Base-by-base conservation (phyloP, 2,797 vertebrate genomes). In the Naso thynnoides region DNA sequence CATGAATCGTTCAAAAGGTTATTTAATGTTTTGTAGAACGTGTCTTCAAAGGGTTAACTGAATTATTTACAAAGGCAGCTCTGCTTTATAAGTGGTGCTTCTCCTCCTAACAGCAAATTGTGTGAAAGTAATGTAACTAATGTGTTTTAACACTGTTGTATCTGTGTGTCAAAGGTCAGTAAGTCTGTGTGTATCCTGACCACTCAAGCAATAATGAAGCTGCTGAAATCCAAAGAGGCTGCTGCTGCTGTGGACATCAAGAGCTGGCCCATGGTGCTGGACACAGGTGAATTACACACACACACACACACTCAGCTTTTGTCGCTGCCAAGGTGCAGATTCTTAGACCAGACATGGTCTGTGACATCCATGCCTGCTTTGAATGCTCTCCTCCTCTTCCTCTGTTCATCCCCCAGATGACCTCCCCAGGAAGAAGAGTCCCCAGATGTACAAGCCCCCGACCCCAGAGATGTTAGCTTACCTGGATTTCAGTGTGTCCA, bases 401-500 rank as follows among this genome's bases (percentile, higher is more conserved):
- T 66, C 29, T 65, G 18, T 62, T 66, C 36, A 0, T 58, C 57
- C 29, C 53, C 48, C 81, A 99, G 98, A 99, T 89, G 98, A 99
- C 88, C 95, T 98, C 70, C 97, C 97, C 5, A 96, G 97, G 88
- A 98, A 95, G 94, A 97, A 96, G 87, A 91, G 93, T 44, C 81
- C 93, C 8, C 95, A 92, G 83, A 91, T 96, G 86, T 97, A 97
- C 92, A 96, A 97, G 85, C 97, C 97, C 8, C 80, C 96, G 0
- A 96, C 96, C 61, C 96, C 97, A 0, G 97, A 99, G 60, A 95
- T 93, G 94, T 88, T 99, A 9, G 98, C 98, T 0, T 99, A 98
- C 87, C 89, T 99, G 94, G 98, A 99, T 94, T 99, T 99, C 93
- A 99, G 98, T 2, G 98, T 99, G 70, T 99, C 97, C 24, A 99